These are phyloP conservation scores for Norana najaformis DNA, from an alignment of 2,888 invertebrate genomes.

Conservation along the genomic window DNA sequence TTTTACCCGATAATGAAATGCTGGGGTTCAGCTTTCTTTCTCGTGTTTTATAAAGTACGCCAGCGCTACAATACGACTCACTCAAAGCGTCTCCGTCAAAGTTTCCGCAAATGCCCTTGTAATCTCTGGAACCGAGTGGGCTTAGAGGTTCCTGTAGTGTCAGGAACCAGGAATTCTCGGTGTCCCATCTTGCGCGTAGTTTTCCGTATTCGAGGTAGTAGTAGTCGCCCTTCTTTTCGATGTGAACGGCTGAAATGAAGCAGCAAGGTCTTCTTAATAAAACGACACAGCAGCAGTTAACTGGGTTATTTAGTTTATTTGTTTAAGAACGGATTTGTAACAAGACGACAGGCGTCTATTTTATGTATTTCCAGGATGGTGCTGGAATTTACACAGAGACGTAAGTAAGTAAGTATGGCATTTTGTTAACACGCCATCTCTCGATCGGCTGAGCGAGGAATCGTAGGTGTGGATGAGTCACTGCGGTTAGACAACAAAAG, in stretches of 20 bases:
- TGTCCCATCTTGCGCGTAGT: slow-evolving; percentile 42
- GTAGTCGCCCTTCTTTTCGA: slow-evolving; percentile 37
- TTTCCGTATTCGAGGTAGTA: slow-evolving; percentile 40
- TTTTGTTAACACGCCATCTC: no score
- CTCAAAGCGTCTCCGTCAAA: slow-evolving; percentile 41
- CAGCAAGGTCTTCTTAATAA: neutral
- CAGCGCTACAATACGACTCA: no score
- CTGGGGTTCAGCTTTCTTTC: neutral
- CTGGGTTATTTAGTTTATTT: no score
- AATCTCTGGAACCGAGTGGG: slow-evolving; percentile 16
- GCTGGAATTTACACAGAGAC: neutral
- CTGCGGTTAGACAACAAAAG: no score
- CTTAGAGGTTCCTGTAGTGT: slow-evolving; percentile 35
- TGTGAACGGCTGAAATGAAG: slow-evolving; percentile 29
- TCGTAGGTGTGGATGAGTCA: no score
- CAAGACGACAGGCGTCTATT: neutral
- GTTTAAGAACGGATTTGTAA: neutral
- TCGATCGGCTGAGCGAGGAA: no score
- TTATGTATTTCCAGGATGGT: neutral
- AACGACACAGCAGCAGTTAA: no score
- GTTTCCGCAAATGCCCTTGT: slow-evolving; percentile 44
- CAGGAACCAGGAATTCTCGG: slow-evolving; percentile 37
- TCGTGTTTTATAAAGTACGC: neutral
- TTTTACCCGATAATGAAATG: no score
- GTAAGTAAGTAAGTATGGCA: no score